phyloP scores from a whole-genome alignment of 2,888 invertebrate species.

The Xestia xanthographa region DNA sequence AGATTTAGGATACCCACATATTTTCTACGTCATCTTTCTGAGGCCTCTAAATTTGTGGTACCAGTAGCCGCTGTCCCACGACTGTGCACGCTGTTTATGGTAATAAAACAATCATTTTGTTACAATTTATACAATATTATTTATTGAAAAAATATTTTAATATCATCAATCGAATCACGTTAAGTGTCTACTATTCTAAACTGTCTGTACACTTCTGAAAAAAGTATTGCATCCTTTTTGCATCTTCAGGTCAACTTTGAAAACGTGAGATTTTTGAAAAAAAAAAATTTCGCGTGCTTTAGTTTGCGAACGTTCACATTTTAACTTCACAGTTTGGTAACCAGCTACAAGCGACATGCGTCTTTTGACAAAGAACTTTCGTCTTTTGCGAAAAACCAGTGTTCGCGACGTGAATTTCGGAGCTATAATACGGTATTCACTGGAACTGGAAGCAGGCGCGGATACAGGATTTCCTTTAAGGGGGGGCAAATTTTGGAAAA shows the following conservation, averaged over 20 bases:
- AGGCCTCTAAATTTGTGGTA: too few species aligned
- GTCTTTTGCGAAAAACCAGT: neutral
- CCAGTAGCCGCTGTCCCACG: too few species aligned
- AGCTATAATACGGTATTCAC: neutral
- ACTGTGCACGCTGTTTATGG: too few species aligned
- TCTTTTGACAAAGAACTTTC: neutral
- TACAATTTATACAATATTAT: conserved; percentile 63
- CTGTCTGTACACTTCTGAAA: conserved; percentile 26
- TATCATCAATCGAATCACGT: conserved; percentile 42
- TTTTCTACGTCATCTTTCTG: too few species aligned
- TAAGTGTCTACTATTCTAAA: conserved; percentile 37
- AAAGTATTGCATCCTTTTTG: neutral
- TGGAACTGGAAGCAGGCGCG: too few species aligned
- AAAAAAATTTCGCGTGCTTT: too few species aligned
- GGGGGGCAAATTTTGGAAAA: too few species aligned
- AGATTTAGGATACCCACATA: too few species aligned
- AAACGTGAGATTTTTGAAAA: neutral
- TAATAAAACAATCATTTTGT: conserved; percentile 54
- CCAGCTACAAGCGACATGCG: neutral
- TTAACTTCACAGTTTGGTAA: neutral
- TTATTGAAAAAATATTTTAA: conserved; percentile 58
- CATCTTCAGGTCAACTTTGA: neutral
- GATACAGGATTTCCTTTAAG: too few species aligned
- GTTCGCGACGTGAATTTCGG: neutral
- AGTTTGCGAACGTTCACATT: neutral